These are phyloP conservation scores for Cyrtodaria siliqua DNA, from an alignment of 2,888 invertebrate genomes.

Conservation along the genomic window DNA sequence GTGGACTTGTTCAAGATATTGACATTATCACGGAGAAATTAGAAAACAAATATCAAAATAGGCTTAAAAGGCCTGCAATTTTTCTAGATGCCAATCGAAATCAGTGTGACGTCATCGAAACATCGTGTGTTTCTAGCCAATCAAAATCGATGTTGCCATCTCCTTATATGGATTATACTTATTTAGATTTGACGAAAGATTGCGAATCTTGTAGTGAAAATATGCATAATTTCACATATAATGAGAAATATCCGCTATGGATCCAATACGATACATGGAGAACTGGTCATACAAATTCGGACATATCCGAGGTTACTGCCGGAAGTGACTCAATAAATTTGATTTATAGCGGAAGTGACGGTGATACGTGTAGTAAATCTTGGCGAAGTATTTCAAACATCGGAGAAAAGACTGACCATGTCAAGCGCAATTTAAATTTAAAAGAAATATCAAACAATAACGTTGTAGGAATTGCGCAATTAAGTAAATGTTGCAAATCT, in stretches of 20 bases:
- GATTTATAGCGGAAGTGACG: slow-evolving; percentile 25
- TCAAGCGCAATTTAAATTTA: too few species aligned
- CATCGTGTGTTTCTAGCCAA: slow-evolving; percentile 16
- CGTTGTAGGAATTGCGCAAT: slow-evolving; percentile 7
- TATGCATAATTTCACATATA: slow-evolving; percentile 31
- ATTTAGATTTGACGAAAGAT: slow-evolving; percentile 42
- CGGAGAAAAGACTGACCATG: not conserved
- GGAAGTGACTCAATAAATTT: slow-evolving; percentile 40
- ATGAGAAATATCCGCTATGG: slow-evolving; percentile 61
- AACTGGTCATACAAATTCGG: slow-evolving; percentile 33
- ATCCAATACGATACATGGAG: slow-evolving; percentile 55
- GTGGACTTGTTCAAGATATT: slow-evolving; percentile 37
- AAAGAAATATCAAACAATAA: slow-evolving; percentile 3
- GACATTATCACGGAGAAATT: slow-evolving; percentile 36
- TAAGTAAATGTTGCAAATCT: slow-evolving; percentile 34
- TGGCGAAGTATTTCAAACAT: slow-evolving; percentile 40
- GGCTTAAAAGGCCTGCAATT: not conserved
- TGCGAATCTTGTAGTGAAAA: slow-evolving; percentile 42
- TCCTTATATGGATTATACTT: slow-evolving; percentile 55
- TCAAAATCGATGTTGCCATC: slow-evolving; percentile 37
- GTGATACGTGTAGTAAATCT: slow-evolving; percentile 34
- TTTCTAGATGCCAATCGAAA: slow-evolving; percentile 46
- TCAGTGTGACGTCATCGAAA: slow-evolving; percentile 32
- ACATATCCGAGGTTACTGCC: slow-evolving; percentile 50
- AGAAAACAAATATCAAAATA: slow-evolving; percentile 20